Base-by-base conservation (phyloP, 1,140 invertebrate species). In the Polypedilum pembai region DNA sequence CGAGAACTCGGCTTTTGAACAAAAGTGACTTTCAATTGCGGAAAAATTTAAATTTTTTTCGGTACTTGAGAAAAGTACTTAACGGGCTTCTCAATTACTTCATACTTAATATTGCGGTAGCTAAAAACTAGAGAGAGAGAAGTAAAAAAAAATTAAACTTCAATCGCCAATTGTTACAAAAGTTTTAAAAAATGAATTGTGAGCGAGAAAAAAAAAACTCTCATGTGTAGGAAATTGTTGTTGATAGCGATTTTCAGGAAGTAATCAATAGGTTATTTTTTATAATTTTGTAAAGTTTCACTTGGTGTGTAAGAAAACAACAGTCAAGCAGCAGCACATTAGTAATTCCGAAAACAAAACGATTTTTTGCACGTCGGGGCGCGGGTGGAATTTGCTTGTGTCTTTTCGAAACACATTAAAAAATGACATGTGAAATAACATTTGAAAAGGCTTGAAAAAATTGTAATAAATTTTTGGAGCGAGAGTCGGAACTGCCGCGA, bases 381-480 rank as follows among this genome's bases (percentile, higher is more conserved):
- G 65, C 65, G 65, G 65, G 65, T 69, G 65, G 65, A 69, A 69
- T 69, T n/a, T 69, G 8, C 18, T 10, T 20, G 65, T 20, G 18
- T n/a, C n/a, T n/a, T n/a, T n/a, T n/a, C n/a, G n/a, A n/a, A n/a
- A n/a, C n/a, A 66, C 15, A 69, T 20, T 18, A 69, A 69, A 18
- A 69, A 69, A n/a, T 8, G 18, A 69, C 17, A 69, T 20, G 20
- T 21, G 20, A 69, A 18, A 69, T 18, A 69, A 56, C 10, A 69
- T 69, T 69, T 56, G 45, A 56, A 56, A 56, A 33, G 24, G 24
- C 24, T 33, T 56, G 10, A 56, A n/a, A 45, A 56, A 21, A 69
- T 69, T 69, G 65, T 69, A 69, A 69, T 69, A 69, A 69, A 69
- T 20, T 69, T 69, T 69, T 69, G 65, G 65, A 69, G 65, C 17